Evolutionary conservation across 37 sponge, comb jelly and placozoan species (phyloP).

Genomic region (Theonella swinhoei): DNA sequence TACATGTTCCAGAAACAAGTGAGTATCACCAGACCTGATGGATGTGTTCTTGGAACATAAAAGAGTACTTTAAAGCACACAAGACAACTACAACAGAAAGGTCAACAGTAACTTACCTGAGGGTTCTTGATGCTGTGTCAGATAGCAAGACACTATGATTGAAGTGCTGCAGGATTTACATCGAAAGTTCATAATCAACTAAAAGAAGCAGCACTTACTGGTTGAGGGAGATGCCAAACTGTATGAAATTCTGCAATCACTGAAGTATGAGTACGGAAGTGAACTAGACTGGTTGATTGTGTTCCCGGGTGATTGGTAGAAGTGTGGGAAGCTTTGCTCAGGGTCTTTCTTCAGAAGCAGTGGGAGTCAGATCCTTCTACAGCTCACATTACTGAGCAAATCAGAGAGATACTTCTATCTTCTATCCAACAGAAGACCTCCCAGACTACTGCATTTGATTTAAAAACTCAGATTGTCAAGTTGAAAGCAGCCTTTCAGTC

Average conservation of each 20-base stretch:
- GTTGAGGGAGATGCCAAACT: conserved; percentile 35
- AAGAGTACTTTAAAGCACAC: conserved; percentile 1
- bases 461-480: too few species aligned
- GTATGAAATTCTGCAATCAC: conserved; percentile 1
- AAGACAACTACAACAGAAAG: conserved; percentile 12
- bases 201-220: not conserved
- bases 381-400: too few species aligned
- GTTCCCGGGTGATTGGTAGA: conserved; percentile 38
- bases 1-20: conserved; percentile 7
- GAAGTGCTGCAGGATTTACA: not conserved
- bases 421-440: too few species aligned
- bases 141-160: conserved; percentile 35
- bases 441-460: too few species aligned
- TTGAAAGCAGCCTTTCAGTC: too few species aligned
- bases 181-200: not conserved
- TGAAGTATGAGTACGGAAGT: conserved; percentile 16
- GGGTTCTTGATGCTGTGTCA: conserved; percentile 29
- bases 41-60: too few species aligned
- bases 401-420: too few species aligned
- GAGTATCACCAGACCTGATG: too few species aligned
- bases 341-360: too few species aligned
- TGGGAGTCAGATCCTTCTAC: too few species aligned
- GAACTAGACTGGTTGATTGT: conserved; percentile 11
- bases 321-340: too few species aligned
- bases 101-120: conserved; percentile 3